phyloP scores from a whole-genome alignment of 2,888 invertebrate species.

The Mesorhabditis spiculigera region DNA sequence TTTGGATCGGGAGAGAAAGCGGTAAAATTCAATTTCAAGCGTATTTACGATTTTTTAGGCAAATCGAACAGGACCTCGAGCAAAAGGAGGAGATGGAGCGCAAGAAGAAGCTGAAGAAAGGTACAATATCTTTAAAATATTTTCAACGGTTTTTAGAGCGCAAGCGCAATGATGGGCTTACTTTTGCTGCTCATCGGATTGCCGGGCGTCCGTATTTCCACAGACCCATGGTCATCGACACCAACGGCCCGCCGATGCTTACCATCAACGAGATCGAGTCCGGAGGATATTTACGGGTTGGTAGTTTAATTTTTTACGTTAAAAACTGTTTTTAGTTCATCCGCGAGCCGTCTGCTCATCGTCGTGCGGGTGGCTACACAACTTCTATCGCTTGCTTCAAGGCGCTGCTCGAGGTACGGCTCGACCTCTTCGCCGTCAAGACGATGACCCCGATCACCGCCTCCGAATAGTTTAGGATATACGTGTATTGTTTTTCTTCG shows the following conservation, averaged over 20 bases:
- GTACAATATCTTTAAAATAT: slow-evolving; percentile 11
- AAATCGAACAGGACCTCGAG: slow-evolving; percentile 61
- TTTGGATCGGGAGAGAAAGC: slow-evolving; percentile 68
- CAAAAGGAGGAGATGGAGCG: slow-evolving; percentile 53
- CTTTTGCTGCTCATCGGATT: slow-evolving; percentile 23
- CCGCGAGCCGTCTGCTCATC: slow-evolving; percentile 23
- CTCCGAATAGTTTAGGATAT: too few relatives aligned
- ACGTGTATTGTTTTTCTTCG: too few relatives aligned
- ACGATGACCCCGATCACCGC: too few relatives aligned
- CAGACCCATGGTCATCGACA: slow-evolving; percentile 25
- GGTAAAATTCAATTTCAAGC: slow-evolving; percentile 57
- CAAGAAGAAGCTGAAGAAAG: slow-evolving; percentile 70
- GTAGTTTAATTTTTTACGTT: slow-evolving; percentile 7
- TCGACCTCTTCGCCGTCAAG: slow-evolving; percentile 35
- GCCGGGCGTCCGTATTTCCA: slow-evolving; percentile 30
- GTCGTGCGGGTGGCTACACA: slow-evolving; percentile 50
- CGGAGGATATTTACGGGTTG: slow-evolving; percentile 27
- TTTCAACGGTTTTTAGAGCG: slow-evolving; percentile 23
- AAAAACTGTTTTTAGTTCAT: slow-evolving; percentile 12
- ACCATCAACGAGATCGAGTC: slow-evolving; percentile 22
- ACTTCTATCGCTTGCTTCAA: slow-evolving; percentile 41
- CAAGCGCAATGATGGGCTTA: slow-evolving; percentile 31
- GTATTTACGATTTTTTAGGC: slow-evolving; percentile 11
- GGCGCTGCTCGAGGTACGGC: slow-evolving; percentile 48
- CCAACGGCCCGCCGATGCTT: slow-evolving; percentile 35